Conservation (phyloP, 64 coral and sea anemone genomes). For the Montipora capricornis region DNA sequence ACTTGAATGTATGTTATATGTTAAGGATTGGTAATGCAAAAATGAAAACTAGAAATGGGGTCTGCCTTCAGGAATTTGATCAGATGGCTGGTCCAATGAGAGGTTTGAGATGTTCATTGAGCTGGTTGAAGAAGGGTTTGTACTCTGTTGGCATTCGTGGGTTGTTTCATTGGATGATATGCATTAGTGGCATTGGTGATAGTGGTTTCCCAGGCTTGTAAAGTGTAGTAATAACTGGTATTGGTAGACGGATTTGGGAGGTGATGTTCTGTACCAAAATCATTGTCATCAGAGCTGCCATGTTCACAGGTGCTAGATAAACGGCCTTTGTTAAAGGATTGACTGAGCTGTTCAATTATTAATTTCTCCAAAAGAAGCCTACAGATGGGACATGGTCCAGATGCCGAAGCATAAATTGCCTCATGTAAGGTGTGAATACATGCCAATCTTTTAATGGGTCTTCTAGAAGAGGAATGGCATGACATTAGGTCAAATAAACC, state of each 20-base stretch:
- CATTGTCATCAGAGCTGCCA: too few relatives aligned
- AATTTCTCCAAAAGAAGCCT: too few relatives aligned
- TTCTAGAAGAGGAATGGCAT: too few relatives aligned
- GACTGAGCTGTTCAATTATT: too few relatives aligned
- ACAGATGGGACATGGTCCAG: too few relatives aligned
- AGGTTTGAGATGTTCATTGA: not conserved
- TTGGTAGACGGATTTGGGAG: not conserved
- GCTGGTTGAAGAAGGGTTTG: slow-evolving; percentile 13
- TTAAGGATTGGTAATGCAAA: not conserved
- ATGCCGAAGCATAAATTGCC: too few relatives aligned
- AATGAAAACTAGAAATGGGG: slow-evolving; percentile 8
- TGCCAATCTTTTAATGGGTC: too few relatives aligned
- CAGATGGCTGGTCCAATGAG: not conserved
- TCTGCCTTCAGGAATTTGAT: slow-evolving; percentile 17
- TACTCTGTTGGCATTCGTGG: not conserved
- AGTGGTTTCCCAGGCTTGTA: not conserved
- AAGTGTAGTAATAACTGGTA: not conserved
- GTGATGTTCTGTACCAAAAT: too few relatives aligned
- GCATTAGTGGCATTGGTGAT: slow-evolving; percentile 12
- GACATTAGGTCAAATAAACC: too few relatives aligned
- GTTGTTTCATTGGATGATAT: slow-evolving; percentile 18
- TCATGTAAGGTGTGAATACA: too few relatives aligned
- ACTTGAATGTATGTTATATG: not conserved
- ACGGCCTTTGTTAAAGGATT: too few relatives aligned
- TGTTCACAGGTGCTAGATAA: too few relatives aligned